A percentile compares a stretch with the other conserved stretches of the same genome.
phyloP scores from a whole-genome alignment of 2,888 invertebrate species.

The Drepana falcataria region DNA sequence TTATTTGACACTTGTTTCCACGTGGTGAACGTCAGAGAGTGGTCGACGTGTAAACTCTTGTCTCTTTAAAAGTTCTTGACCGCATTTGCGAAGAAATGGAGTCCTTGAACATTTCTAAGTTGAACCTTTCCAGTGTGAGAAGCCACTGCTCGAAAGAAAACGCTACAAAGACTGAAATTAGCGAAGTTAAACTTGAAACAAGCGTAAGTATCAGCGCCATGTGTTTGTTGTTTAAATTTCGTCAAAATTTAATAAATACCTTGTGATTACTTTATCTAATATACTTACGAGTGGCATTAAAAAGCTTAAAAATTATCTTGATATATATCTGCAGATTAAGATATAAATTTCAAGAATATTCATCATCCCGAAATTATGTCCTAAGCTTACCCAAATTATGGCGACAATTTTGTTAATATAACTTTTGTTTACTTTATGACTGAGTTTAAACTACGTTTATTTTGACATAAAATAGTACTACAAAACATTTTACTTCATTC shows the following conservation, averaged over 20 bases:
- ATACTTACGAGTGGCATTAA: too few relatives aligned
- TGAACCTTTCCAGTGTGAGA: conserved; percentile 61
- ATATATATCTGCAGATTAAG: too few relatives aligned
- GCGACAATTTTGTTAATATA: too few relatives aligned
- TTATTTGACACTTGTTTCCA: conserved; percentile 69
- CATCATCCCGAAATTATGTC: too few relatives aligned
- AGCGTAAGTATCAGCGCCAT: conserved; percentile 43
- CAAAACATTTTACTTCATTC: too few relatives aligned
- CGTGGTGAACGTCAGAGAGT: conserved; percentile 66
- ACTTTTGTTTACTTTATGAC: too few relatives aligned
- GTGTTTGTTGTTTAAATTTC: conserved; percentile 1
- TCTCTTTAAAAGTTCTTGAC: conserved; percentile 32
- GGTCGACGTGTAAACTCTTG: conserved; percentile 64
- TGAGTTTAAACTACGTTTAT: too few relatives aligned
- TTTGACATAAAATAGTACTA: too few relatives aligned
- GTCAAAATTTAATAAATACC: not conserved
- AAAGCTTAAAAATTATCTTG: too few relatives aligned
- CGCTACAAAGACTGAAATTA: conserved; percentile 38
- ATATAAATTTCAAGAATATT: too few relatives aligned
- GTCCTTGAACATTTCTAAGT: conserved; percentile 66
- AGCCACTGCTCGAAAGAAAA: conserved; percentile 45
- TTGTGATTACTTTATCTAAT: not conserved
- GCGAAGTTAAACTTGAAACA: conserved; percentile 45
- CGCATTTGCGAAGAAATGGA: conserved; percentile 50
- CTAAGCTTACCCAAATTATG: too few relatives aligned